Evolutionary conservation across 2,113 vertebrate species (phyloP).

Genomic region (Stegastes partitus): DNA sequence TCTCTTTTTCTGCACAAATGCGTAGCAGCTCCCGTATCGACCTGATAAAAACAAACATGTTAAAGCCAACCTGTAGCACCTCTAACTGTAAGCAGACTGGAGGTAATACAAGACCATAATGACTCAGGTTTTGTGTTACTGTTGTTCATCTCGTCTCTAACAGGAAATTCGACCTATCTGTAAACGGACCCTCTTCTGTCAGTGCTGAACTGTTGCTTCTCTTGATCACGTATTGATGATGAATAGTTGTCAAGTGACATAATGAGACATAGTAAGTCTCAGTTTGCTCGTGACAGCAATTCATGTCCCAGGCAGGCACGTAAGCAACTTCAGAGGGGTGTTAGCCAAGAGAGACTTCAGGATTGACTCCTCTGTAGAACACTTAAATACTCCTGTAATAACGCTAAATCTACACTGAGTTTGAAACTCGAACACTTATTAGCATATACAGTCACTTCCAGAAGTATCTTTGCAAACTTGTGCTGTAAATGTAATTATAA

Average conservation of each 20-base stretch:
- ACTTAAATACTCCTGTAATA: no score
- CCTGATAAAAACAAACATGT: slow-evolving; percentile 50
- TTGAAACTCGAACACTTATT: neutral
- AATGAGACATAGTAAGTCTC: slow-evolving; percentile 20
- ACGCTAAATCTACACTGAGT: neutral
- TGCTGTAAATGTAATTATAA: no score
- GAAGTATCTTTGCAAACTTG: no score
- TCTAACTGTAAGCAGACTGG: neutral
- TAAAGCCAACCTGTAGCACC: neutral
- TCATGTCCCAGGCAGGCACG: neutral
- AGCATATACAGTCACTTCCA: no score
- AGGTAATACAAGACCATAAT: neutral
- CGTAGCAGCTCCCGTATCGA: slow-evolving; percentile 77
- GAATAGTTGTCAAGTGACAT: slow-evolving; percentile 11
- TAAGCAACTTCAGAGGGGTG: neutral
- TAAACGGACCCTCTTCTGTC: slow-evolving; percentile 41
- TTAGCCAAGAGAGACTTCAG: neutral
- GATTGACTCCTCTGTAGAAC: neutral
- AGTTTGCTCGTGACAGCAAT: slow-evolving; percentile 11
- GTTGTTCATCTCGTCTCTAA: slow-evolving; percentile 6
- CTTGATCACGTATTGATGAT: slow-evolving; percentile 48
- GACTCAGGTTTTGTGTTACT: neutral
- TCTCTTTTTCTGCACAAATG: slow-evolving; percentile 76
- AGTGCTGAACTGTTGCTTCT: neutral
- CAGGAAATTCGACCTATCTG: slow-evolving; percentile 27